phyloP scores from a whole-genome alignment of 2,113 vertebrate genomes.

The Cyanoramphus novaezelandiae region DNA sequence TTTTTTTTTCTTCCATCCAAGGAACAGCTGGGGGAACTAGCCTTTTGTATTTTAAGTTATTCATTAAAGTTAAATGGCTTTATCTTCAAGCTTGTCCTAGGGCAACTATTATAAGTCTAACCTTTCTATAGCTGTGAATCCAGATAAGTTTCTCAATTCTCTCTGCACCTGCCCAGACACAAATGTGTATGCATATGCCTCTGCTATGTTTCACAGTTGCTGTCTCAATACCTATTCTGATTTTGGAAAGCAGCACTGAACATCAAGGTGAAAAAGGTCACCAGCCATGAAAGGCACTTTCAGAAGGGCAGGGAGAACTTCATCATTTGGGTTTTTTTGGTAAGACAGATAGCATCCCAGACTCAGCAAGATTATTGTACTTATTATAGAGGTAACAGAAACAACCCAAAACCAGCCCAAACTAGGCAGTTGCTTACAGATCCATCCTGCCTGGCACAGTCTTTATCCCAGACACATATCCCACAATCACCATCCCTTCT shows the following conservation, averaged over 20 bases:
- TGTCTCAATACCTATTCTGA: not conserved
- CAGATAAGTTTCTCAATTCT: slow-evolving; percentile 11
- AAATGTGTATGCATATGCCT: not conserved
- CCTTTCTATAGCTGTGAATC: slow-evolving; percentile 14
- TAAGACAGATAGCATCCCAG: not conserved
- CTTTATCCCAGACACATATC: not conserved
- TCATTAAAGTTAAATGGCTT: slow-evolving; percentile 56
- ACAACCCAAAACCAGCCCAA: not conserved
- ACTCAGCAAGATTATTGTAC: not conserved
- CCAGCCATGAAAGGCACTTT: not conserved
- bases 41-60: slow-evolving; percentile 50
- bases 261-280: not conserved
- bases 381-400: not conserved
- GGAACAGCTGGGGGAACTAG: slow-evolving; percentile 8
- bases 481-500: not conserved
- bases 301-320: not conserved
- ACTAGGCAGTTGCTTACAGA: not conserved
- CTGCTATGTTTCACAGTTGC: not conserved
- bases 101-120: slow-evolving; percentile 46
- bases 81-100: slow-evolving; percentile 38
- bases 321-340: not conserved
- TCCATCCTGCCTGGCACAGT: not conserved
- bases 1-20: not conserved
- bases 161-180: not conserved
- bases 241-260: slow-evolving; percentile 17